Evolutionary conservation across 2,113 vertebrate species (phyloP).

Genomic region (Neotoma lepida): DNA sequence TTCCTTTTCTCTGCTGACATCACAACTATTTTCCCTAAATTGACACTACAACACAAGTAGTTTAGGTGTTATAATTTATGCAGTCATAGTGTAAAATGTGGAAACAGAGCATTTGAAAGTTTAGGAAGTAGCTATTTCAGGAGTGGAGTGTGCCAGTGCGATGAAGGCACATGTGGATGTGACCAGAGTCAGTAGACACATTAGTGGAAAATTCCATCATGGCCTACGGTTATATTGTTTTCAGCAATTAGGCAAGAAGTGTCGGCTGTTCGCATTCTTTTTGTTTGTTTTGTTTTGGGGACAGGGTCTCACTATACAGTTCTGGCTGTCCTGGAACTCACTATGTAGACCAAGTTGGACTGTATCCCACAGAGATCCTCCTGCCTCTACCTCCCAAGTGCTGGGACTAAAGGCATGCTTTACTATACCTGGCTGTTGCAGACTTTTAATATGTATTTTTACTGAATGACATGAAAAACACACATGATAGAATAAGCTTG

Average conservation of each 20-base stretch:
- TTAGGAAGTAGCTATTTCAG: neutral
- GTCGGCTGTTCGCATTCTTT: neutral
- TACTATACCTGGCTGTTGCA: neutral
- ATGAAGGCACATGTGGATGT: neutral
- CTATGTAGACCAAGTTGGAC: neutral
- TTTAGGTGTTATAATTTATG: slow-evolving; percentile 9
- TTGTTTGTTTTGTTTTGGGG: neutral
- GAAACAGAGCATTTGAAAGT: slow-evolving; percentile 13
- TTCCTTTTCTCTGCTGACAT: neutral
- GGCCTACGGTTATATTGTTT: slow-evolving; percentile 5
- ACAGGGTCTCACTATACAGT: neutral
- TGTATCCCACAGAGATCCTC: neutral
- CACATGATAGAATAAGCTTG: neutral
- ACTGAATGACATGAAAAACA: neutral
- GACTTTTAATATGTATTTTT: slow-evolving; percentile 49
- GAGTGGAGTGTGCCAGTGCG: neutral
- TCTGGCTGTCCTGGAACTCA: neutral
- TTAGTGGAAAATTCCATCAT: slow-evolving; percentile 55
- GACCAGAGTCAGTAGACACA: slow-evolving; percentile 23
- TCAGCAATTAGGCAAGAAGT: slow-evolving; percentile 28
- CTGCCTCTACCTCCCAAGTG: neutral
- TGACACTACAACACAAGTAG: slow-evolving; percentile 1
- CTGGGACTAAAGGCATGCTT: neutral
- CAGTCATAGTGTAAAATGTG: neutral
- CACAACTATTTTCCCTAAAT: neutral